Evolutionary conservation across 2,113 vertebrate genomes (phyloP).

Genomic region (Amphilophus citrinellus): DNA sequence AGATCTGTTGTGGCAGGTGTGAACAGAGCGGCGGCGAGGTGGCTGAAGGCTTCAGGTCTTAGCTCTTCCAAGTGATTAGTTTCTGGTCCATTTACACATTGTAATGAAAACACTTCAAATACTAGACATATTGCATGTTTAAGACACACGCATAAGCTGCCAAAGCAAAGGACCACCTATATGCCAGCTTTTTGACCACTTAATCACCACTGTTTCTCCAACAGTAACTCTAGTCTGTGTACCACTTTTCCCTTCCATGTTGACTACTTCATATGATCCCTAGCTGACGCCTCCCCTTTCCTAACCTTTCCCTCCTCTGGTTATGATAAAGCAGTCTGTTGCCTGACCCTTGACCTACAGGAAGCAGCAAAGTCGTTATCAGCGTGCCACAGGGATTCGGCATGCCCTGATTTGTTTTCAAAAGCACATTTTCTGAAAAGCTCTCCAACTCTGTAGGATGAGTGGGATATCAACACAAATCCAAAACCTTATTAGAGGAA

Average conservation of each 20-base stretch:
- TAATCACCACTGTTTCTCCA: not conserved
- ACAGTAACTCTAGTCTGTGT: not conserved
- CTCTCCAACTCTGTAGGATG: not conserved
- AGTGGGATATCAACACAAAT: not conserved
- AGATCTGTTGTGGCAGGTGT: not conserved
- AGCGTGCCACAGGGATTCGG: conserved; percentile 26
- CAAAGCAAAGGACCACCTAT: not conserved
- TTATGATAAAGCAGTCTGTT: conserved; percentile 24
- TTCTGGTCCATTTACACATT: not conserved
- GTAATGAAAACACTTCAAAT: not conserved
- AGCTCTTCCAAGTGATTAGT: not conserved
- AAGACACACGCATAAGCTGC: not conserved
- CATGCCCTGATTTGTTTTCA: conserved; percentile 38
- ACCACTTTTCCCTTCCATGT: conserved; percentile 8
- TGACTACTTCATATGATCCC: conserved; percentile 30
- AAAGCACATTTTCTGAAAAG: conserved; percentile 37
- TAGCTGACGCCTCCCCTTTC: conserved; percentile 26
- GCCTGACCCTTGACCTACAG: conserved; percentile 63
- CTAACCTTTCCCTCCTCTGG: conserved; percentile 16
- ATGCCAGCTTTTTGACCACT: not conserved
- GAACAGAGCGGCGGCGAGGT: not conserved
- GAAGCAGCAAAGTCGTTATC: conserved; percentile 62
- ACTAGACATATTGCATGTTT: not conserved
- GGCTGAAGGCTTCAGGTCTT: not conserved
- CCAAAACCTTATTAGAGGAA: not conserved